Evolutionary conservation across 2,888 invertebrate species (phyloP).

Genomic region (Tipula unca): DNA sequence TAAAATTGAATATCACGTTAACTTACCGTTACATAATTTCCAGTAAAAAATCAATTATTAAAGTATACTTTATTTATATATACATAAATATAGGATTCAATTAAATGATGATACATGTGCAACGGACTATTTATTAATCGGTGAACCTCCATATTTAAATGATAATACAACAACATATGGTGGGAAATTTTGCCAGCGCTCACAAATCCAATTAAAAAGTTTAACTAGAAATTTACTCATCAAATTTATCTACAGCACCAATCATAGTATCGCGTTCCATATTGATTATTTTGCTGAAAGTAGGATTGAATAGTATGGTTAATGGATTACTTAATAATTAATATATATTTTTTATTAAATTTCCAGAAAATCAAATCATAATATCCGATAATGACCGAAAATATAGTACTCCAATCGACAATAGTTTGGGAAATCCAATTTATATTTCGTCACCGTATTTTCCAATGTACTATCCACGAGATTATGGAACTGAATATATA

Average conservation of each 20-base stretch:
- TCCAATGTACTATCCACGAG: slow-evolving; percentile 56
- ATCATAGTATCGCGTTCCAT: neutral
- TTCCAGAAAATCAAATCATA: slow-evolving; percentile 49
- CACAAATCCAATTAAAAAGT: neutral
- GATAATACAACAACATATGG: neutral
- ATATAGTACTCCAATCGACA: slow-evolving; percentile 37
- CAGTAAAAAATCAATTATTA: slow-evolving; percentile 30
- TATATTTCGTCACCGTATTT: slow-evolving; percentile 58
- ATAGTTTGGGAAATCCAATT: slow-evolving; percentile 35
- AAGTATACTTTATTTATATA: neutral
- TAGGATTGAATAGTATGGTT: neutral
- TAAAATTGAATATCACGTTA: slow-evolving; percentile 44
- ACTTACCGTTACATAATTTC: too few relatives aligned
- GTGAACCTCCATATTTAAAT: slow-evolving; percentile 57
- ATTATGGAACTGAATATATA: slow-evolving; percentile 56
- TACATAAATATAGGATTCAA: neutral
- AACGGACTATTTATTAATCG: slow-evolving; percentile 56
- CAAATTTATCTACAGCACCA: neutral
- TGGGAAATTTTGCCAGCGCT: neutral
- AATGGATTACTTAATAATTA: slow-evolving; percentile 14
- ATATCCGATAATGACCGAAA: slow-evolving; percentile 44
- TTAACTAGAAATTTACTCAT: slow-evolving; percentile 1
- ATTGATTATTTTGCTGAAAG: neutral
- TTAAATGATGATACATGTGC: slow-evolving; percentile 32
- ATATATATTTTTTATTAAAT: slow-evolving; percentile 15